Conservation (phyloP, 2,888 invertebrate genomes). For the Euphydryas editha region DNA sequence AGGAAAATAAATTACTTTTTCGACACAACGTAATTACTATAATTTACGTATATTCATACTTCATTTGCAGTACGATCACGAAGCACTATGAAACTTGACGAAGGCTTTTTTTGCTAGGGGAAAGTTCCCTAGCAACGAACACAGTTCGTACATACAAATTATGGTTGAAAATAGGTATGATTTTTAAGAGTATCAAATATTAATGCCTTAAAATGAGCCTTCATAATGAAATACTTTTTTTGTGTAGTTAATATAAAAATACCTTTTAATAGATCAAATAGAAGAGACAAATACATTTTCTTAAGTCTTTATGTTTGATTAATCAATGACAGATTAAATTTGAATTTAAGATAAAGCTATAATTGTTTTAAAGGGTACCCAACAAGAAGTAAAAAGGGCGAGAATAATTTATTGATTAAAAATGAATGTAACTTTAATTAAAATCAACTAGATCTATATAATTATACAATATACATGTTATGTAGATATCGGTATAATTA, state of each 20-base stretch:
- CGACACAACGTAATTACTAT: conserved; percentile 40
- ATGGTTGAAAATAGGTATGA: conserved; percentile 42
- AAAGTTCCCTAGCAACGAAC: conserved; percentile 65
- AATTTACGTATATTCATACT: conserved; percentile 42
- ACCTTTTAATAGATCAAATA: too few species aligned
- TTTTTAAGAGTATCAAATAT: conserved; percentile 28
- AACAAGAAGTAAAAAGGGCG: too few species aligned
- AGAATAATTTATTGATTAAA: too few species aligned
- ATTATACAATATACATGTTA: neutral
- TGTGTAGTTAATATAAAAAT: neutral
- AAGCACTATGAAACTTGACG: conserved; percentile 75
- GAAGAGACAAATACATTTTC: too few species aligned
- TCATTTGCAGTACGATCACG: conserved; percentile 75
- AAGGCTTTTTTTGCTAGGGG: conserved; percentile 76
- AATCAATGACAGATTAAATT: too few species aligned
- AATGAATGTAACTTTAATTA: too few species aligned
- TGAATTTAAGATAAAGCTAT: too few species aligned
- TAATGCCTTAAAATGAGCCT: neutral
- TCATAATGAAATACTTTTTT: neutral
- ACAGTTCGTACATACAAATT: conserved; percentile 74
- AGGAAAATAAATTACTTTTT: conserved; percentile 3
- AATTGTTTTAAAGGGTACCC: too few species aligned
- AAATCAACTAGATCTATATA: too few species aligned
- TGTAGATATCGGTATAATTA: neutral
- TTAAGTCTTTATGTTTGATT: too few species aligned